Conservation (phyloP, 2,797 vertebrate genomes). For the Cirrhinus mrigala region DNA sequence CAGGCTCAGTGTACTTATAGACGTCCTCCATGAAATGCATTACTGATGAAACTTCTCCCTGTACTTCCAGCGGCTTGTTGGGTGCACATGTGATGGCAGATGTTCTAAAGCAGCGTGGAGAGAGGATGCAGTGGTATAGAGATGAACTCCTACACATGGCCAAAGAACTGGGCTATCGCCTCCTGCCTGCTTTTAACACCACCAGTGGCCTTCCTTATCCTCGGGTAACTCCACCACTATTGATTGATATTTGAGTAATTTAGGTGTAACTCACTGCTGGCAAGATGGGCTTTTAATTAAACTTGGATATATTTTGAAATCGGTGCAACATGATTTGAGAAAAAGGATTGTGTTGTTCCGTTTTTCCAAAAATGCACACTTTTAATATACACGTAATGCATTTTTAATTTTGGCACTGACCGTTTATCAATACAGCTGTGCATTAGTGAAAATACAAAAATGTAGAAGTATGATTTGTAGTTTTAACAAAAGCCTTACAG, state of each 20-base stretch:
- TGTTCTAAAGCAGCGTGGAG: conserved; percentile 76
- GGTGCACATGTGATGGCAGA: conserved; percentile 85
- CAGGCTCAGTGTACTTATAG: not conserved
- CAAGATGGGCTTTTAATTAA: not conserved
- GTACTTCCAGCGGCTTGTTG: conserved; percentile 78
- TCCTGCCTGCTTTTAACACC: conserved; percentile 87
- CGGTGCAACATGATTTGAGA: not conserved
- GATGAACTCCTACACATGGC: conserved; percentile 85
- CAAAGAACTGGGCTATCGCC: conserved; percentile 81
- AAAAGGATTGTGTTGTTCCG: not conserved
- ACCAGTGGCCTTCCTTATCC: conserved; percentile 87
- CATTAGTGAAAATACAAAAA: not conserved
- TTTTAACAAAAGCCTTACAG: not conserved
- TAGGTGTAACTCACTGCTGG: not conserved
- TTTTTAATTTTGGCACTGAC: not conserved
- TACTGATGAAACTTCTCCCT: not conserved
- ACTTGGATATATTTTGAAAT: not conserved
- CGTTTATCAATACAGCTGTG: not conserved
- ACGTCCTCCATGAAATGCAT: not conserved
- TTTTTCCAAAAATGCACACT: not conserved
- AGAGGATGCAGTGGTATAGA: conserved; percentile 83
- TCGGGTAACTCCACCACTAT: conserved; percentile 69
- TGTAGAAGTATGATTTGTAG: not conserved
- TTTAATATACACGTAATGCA: too few relatives aligned
- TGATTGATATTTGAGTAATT: not conserved